These are phyloP conservation scores for Trachemys scripta DNA, from an alignment of 2,113 vertebrate species.

Conservation along the genomic window DNA sequence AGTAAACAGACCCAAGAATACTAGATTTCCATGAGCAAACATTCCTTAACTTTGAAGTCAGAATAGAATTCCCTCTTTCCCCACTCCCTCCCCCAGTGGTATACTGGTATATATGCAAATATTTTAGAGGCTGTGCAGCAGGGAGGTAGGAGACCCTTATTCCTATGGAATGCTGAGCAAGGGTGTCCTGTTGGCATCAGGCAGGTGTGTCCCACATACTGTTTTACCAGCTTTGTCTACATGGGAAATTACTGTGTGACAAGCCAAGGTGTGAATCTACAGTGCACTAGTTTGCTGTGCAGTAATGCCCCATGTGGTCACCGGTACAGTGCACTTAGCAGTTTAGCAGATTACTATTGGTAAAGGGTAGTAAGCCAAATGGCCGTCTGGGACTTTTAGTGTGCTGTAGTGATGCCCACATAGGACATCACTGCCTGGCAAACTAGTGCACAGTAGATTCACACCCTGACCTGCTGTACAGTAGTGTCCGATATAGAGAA, in stretches of 20 bases:
- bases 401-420: background rate
- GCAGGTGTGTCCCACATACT: background rate
- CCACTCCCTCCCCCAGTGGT: background rate
- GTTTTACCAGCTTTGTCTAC: background rate
- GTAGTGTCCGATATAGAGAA: background rate
- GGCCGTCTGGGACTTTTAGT: background rate
- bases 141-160: rapidly evolving
- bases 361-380: background rate
- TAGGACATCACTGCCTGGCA: background rate
- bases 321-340: background rate
- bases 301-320: background rate
- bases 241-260: background rate
- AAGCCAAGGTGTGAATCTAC: background rate
- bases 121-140: background rate
- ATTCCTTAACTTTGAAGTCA: background rate
- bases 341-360: background rate
- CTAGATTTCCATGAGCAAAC: background rate
- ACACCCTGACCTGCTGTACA: background rate
- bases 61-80: background rate
- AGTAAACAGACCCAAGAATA: background rate
- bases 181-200: background rate
- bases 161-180: background rate
- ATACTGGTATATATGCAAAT: background rate
- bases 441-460: background rate
- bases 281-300: background rate